A percentile compares a stretch with the other conserved stretches of the same genome.
Evolutionary conservation across 2,888 invertebrate genomes (phyloP).

Genomic region (Deilephila elpenor): DNA sequence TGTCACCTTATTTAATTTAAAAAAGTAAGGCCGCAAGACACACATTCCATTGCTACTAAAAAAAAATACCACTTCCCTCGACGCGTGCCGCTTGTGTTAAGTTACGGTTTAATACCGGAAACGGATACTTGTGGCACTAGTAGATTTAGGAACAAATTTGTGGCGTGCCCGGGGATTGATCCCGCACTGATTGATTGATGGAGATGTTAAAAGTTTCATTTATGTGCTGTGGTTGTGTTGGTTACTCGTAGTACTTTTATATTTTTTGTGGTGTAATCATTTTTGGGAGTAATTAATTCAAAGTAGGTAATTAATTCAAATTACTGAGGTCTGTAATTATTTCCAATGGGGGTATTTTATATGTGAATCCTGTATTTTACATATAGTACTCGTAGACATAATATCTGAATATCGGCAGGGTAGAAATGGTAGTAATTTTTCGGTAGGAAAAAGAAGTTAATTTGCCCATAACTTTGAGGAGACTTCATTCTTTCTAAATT

Average conservation of each 20-base stretch:
- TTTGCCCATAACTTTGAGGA: no score
- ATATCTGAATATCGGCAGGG: no score
- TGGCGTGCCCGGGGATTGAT: conserved; percentile 41
- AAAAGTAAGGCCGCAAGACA: background rate
- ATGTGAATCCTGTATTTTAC: no score
- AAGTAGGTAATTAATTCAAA: no score
- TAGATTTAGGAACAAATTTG: conserved; percentile 47
- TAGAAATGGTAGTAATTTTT: no score
- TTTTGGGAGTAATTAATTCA: no score
- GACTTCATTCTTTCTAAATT: no score
- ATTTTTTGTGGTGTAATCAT: background rate
- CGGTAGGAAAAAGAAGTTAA: no score
- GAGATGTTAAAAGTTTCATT: conserved; percentile 24
- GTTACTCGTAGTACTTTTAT: background rate
- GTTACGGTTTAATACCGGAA: conserved; percentile 41
- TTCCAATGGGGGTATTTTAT: no score
- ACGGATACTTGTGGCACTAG: conserved; percentile 44
- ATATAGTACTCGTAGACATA: no score
- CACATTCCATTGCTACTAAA: conserved; percentile 9
- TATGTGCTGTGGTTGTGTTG: background rate
- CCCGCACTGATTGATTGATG: conserved; percentile 44
- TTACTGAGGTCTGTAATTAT: no score
- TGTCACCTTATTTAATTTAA: background rate
- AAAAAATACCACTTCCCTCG: conserved; percentile 30
- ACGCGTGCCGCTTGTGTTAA: conserved; percentile 32